These are phyloP conservation scores for Ectropis grisescens DNA, from an alignment of 1,140 invertebrate species.

Conservation along the genomic window DNA sequence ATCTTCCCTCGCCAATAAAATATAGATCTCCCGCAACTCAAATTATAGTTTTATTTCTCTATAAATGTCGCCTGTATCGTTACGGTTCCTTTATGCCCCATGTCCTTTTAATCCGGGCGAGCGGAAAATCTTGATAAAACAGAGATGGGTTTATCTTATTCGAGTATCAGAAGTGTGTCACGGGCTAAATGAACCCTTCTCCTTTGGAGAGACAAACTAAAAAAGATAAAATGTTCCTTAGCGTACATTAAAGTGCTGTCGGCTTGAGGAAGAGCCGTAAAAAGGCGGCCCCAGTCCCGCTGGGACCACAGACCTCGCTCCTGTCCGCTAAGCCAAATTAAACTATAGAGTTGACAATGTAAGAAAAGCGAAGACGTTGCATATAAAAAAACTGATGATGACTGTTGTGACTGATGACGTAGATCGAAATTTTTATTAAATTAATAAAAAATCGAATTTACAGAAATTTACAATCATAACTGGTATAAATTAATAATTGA, in stretches of 20 bases:
- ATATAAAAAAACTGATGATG: too few relatives aligned
- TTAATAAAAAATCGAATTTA: too few relatives aligned
- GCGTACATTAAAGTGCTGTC: conserved; percentile 58
- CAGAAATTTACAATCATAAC: too few relatives aligned
- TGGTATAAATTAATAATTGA: too few relatives aligned
- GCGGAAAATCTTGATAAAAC: conserved; percentile 48
- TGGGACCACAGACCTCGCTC: conserved; percentile 20
- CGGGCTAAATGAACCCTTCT: conserved; percentile 53
- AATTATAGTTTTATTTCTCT: conserved; percentile 19
- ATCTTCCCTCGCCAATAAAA: conserved; percentile 13
- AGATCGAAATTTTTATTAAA: too few relatives aligned
- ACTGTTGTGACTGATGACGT: too few relatives aligned
- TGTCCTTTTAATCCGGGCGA: conserved; percentile 17
- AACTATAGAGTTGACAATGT: conserved; percentile 29
- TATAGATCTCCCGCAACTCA: conserved; percentile 10
- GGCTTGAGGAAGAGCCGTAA: conserved; percentile 50
- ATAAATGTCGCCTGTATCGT: conserved; percentile 12
- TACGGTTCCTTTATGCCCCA: conserved; percentile 3
- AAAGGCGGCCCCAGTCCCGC: conserved; percentile 36
- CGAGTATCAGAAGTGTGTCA: conserved; percentile 50
- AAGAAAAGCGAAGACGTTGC: too few relatives aligned
- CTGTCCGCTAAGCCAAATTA: conserved; percentile 42
- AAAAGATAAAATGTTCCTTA: conserved; percentile 63
- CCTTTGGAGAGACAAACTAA: conserved; percentile 52
- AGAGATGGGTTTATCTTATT: conserved; percentile 45